Evolutionary conservation across 2,113 vertebrate genomes (phyloP).

Genomic region (Dromas ardeola): DNA sequence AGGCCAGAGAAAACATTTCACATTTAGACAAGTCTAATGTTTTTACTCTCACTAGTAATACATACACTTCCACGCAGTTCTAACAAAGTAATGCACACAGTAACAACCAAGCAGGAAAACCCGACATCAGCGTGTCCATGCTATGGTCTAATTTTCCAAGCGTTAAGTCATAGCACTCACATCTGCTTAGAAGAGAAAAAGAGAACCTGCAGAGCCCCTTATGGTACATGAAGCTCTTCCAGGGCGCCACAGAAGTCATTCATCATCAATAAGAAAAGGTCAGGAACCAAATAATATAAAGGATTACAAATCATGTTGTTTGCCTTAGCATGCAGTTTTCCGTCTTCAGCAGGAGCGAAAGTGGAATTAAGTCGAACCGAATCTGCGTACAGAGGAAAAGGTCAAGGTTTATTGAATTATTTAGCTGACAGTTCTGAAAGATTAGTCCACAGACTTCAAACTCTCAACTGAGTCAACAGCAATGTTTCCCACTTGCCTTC

Average conservation of each 20-base stretch:
- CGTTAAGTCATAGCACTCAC: neutral
- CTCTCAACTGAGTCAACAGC: neutral
- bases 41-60: fast-evolving
- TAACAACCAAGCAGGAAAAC: neutral
- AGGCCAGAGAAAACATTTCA: neutral
- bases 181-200: neutral
- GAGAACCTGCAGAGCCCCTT: neutral
- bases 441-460: neutral
- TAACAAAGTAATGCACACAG: neutral
- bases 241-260: neutral
- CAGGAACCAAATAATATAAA: neutral
- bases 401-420: neutral
- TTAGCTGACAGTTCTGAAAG: neutral
- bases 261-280: neutral
- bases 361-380: neutral
- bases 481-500: neutral
- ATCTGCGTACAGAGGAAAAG: neutral
- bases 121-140: neutral
- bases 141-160: neutral
- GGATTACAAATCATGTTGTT: neutral
- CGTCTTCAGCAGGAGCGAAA: neutral
- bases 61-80: fast-evolving
- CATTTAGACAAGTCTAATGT: neutral
- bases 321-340: neutral
- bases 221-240: neutral